Base-by-base conservation (phyloP, 1,140 invertebrate species). In the Papilio helenus region DNA sequence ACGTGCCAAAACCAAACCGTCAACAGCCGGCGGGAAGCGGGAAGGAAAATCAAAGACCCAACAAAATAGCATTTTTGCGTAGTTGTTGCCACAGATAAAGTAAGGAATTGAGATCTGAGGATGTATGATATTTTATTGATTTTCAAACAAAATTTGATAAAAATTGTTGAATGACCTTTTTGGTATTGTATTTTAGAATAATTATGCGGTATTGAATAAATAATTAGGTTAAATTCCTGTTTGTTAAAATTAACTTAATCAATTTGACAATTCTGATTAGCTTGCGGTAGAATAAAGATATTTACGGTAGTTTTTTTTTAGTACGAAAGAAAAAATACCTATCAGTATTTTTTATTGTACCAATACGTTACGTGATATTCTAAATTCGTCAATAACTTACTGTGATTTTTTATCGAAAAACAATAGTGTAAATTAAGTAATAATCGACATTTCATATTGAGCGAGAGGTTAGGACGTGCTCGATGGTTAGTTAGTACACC, bases 1-100 rank as follows among this genome's bases (percentile, higher is more conserved):
- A 94, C 93, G 93, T 93, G 93, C 93, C 89, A 92, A 94, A 92
- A 87, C 84, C 90, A 93, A 89, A 93, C 92, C 91, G 89, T 92
- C 90, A 93, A 89, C 82, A 86, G 88, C 89, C 90, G 92, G 93
- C 91, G 90, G 91, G 93, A 93, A 93, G 92, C 90, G 90, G 91
- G 93, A 93, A 93, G 88, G 87, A 90, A 92, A 90, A 91, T 90
- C 83, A 90, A 91, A 93, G 90, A 90, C 89, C 83, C 79, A 85
- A 87, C 85, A 86, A 89, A 87, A 86, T 84, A 88, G 85, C 87
- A 87, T 89, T 89, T 92, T 88, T 89, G 87, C 84, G 83, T 84
- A 81, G 87, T 87, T 88, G 88, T 90, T 89, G 82, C 88, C 85
- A 76, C 29, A 55, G 44, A 74, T 26, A 86, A 26, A 76, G 16